These are phyloP conservation scores for Pterocles burchelli DNA, from an alignment of 2,113 vertebrate genomes.

Conservation along the genomic window DNA sequence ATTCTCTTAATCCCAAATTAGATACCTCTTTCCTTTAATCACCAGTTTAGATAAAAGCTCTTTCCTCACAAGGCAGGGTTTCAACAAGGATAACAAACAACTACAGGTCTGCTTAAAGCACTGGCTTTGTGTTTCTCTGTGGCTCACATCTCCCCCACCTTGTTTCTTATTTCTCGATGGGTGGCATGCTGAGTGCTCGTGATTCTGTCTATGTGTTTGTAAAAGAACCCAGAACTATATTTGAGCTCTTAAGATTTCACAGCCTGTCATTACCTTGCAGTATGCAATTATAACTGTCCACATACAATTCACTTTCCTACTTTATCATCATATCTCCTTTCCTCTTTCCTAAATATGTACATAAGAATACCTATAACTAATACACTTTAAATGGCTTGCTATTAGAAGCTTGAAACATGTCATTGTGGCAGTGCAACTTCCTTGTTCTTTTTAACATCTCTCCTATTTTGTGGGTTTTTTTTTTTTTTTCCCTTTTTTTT, in stretches of 20 bases:
- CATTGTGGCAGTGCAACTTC: background rate
- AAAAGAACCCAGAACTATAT: constrained; percentile 12
- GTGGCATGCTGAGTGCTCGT: background rate
- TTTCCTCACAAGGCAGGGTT: constrained; percentile 17
- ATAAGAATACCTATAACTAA: background rate
- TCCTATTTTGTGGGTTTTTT: background rate
- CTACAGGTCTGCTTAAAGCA: background rate
- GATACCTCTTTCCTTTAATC: constrained; percentile 44
- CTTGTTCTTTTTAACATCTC: background rate
- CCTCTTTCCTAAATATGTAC: background rate
- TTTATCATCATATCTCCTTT: background rate
- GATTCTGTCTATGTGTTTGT: background rate
- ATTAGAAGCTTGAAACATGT: background rate
- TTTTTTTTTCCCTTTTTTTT: background rate
- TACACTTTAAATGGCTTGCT: background rate
- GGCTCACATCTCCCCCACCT: background rate
- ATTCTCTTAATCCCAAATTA: constrained; percentile 52
- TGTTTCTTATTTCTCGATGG: background rate
- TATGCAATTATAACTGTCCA: constrained; percentile 22
- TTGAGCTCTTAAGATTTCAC: background rate
- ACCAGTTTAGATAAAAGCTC: constrained; percentile 21
- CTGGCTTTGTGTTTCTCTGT: background rate
- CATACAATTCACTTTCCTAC: background rate
- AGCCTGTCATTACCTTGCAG: constrained; percentile 18
- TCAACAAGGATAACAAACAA: constrained; percentile 17